Conservation (phyloP, 2,797 vertebrate genomes). For the Sebastes miniatus region DNA sequence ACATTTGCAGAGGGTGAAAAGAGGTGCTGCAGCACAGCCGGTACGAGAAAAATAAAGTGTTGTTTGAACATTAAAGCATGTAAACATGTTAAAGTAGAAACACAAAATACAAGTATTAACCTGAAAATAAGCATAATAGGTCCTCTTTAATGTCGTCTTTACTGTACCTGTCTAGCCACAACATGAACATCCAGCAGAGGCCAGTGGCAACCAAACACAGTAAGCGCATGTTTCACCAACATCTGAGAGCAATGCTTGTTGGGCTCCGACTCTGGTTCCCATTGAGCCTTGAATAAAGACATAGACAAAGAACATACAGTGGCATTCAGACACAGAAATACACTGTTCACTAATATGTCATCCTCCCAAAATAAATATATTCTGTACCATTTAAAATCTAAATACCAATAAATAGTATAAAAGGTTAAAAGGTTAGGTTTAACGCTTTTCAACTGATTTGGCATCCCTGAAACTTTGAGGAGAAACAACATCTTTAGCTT, state of each 20-base stretch:
- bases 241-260: conserved; percentile 85
- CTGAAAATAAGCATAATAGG: neutral
- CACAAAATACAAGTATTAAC: neutral
- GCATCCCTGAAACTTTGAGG: neutral
- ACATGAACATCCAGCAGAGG: conserved; percentile 81
- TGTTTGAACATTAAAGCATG: neutral
- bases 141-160: neutral
- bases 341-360: neutral
- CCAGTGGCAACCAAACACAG: conserved; percentile 79
- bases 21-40: neutral
- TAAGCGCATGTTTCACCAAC: conserved; percentile 79
- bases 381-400: neutral
- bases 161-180: conserved; percentile 81
- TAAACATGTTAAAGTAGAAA: neutral
- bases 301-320: neutral
- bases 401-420: neutral
- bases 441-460: neutral
- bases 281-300: conserved; percentile 75
- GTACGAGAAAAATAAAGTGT: neutral
- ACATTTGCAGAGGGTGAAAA: neutral
- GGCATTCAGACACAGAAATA: neutral
- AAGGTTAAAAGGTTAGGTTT: neutral
- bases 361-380: neutral
- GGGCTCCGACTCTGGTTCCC: conserved; percentile 81
- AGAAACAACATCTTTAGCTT: neutral